Percentiles rank a stretch among this genome's conserved stretches.
phyloP scores from a whole-genome alignment of 2,113 vertebrate species.

The Diglossa brunneiventris region DNA sequence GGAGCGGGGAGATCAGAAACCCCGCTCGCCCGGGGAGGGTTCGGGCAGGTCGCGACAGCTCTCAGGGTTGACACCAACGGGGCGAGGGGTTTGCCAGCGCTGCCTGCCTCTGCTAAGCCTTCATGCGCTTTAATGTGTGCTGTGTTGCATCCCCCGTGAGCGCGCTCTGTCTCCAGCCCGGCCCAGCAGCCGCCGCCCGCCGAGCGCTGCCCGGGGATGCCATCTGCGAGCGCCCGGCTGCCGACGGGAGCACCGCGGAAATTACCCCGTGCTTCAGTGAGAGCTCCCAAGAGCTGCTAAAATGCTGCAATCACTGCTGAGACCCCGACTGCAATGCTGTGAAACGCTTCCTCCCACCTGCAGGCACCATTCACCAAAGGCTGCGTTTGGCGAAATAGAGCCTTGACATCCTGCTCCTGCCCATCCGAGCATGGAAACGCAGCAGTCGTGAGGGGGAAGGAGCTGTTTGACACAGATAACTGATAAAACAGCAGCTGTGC shows the following conservation, averaged over 20 bases:
- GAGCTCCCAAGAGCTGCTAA: not conserved
- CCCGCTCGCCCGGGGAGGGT: fast-evolving
- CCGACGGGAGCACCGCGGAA: not conserved
- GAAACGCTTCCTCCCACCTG: not conserved
- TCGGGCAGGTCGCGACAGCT: not conserved
- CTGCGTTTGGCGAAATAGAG: not conserved
- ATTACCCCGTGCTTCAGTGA: not conserved
- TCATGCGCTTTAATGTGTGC: fast-evolving
- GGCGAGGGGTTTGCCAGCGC: fast-evolving
- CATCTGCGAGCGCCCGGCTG: not conserved
- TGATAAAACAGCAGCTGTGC: not conserved
- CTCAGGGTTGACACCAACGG: not conserved
- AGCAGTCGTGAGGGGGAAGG: fast-evolving
- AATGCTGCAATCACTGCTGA: not conserved
- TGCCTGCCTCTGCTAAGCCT: not conserved
- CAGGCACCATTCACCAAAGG: not conserved
- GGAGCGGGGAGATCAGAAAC: not conserved
- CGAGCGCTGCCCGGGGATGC: not conserved
- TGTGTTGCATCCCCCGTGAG: fast-evolving
- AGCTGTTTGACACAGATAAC: not conserved
- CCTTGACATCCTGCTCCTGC: not conserved
- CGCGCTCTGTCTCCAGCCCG: fast-evolving
- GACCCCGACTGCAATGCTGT: not conserved
- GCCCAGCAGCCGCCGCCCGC: not conserved
- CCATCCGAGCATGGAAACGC: not conserved